Evolutionary conservation across 1,140 invertebrate species (phyloP), one percentile per base, ranked within the genome.

Genomic region (Apocrypta bakeri): DNA sequence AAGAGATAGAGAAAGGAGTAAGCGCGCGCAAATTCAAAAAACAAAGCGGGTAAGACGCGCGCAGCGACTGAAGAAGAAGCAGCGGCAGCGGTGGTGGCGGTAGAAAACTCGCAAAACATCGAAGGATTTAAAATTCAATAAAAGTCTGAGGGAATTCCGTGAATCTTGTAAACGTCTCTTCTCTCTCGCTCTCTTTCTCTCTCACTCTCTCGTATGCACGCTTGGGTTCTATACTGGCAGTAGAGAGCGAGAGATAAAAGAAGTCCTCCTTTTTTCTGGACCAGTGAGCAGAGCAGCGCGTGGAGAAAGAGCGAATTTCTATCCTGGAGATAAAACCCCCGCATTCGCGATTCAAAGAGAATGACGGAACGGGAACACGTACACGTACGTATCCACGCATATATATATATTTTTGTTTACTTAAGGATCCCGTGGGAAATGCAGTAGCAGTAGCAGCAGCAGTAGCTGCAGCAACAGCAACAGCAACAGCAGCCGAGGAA

Each of bases 101-200:
- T 61, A 72, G 68, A 68, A 79, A 83, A 83, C 37, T 79, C 68
- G 76, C 42, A 79, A 83, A 79, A 79, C 69, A 83, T 83, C 82
- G 76, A 79, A 83, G 76, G 82, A 83, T 79, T 83, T 83, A 83
- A 83, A 83, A 83, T 83, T 83, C 76, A 83, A 83, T 83, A 83
- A 83, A 83, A 83, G 69, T 83, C 82, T 83, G 76, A 83, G 82
- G 82, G 76, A 73, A 83, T 83, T 79, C 82, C 25, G 69, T 83
- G 71, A 83, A 83, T 83, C 76, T 83, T 83, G 82, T 83, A 83
- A 83, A 83, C 76, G 82, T 83, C 76, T 74, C 75, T 24, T 61
- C 29, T 76, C n/a, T 17, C 71, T 24, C 61, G 3, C 31, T 31
- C 68, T 56, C 68, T n/a, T 17, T 72, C 33, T 37, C 33, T 37